A percentile compares a stretch with the other conserved stretches of the same genome.
These are phyloP conservation scores for Pachyseris speciosa DNA, from an alignment of 64 coral and sea anemone genomes.

Conservation along the genomic window DNA sequence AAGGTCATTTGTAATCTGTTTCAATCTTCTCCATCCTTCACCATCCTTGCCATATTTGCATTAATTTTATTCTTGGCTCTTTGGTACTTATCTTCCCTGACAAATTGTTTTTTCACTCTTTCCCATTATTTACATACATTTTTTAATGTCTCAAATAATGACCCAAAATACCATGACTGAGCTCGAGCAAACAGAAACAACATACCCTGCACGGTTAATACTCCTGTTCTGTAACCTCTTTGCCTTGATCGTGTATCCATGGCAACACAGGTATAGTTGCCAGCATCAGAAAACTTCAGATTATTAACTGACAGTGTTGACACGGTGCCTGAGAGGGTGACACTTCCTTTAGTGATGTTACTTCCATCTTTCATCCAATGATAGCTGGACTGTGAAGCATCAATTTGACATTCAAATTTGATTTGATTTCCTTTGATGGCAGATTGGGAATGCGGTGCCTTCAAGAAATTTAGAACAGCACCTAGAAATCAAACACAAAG, in stretches of 20 bases:
- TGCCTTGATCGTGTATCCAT: not conserved
- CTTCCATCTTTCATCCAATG: conserved; percentile 70
- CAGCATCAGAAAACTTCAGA: conserved; percentile 53
- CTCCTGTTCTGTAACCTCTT: not conserved
- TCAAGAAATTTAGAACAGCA: not conserved
- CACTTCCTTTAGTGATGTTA: conserved; percentile 54
- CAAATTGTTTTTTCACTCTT: too few species aligned
- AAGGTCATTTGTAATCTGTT: too few species aligned
- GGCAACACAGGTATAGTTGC: conserved; percentile 52
- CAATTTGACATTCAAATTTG: conserved; percentile 41
- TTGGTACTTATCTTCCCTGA: too few species aligned
- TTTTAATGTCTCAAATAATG: too few species aligned
- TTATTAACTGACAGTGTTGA: conserved; percentile 13
- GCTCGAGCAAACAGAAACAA: not conserved
- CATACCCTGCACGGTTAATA: conserved; percentile 35
- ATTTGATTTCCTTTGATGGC: conserved; percentile 1
- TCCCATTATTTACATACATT: too few species aligned
- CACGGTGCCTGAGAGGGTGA: not conserved
- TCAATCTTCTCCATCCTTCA: too few species aligned
- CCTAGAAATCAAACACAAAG: not conserved
- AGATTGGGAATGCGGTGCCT: not conserved
- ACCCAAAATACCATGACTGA: too few species aligned
- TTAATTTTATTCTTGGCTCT: too few species aligned
- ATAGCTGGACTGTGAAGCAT: conserved; percentile 34
- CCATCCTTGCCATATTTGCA: too few species aligned